Evolutionary conservation across 1,140 invertebrate species (phyloP), one percentile per base, ranked within the genome.

Genomic region (Catajapyx aquilonaris): DNA sequence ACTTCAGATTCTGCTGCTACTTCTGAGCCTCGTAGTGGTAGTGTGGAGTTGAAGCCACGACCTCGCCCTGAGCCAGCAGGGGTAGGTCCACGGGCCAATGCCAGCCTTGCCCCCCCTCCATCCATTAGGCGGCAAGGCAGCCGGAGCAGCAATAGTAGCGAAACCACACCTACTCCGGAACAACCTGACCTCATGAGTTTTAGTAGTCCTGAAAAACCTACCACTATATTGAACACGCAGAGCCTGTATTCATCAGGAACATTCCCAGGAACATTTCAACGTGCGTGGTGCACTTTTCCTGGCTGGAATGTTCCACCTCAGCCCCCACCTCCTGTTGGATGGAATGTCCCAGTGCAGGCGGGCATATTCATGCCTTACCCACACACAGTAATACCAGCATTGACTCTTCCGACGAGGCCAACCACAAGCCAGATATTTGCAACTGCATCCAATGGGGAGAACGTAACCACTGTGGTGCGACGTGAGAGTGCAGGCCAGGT

Each of bases 1-100:
- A 13, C 7, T 9, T 28, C 13, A 28, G 7, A 7, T 28, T 13
- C 23, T 28, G 7, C 23, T 13, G 7, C 23, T 28, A 13, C 23
- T 9, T 9, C 7, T 9, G 23, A 9, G 7, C 23, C 7, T 7
- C 23, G 23, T 28, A 9, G 7, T 13, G 13, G 13, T 13, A 41
- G 30, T 34, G 41, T 41, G 37, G 45, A 46, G 58, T 61, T 49
- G 46, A 38, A 38, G 34, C n/a, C 30, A 38, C 31, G 65, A 40
- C 64, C 64, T 28, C 55, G 66, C 48, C 66, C 66, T 13, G 64
- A 61, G 7, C 55, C 46, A 59, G 54, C 41, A 52, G 52, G 36
- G 55, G 53, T 47, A 28, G 37, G 53, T 44, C 40, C 46, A 23
- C 48, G 57, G 21, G 57, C 67, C 39, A 16, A 11, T 34, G 11